Evolutionary conservation across 2,113 vertebrate species (phyloP).

Genomic region (sheep (Ovis aries)): ARS-UI_Ramb_v3.0 NC_056059.1:10467001-10467500

Average conservation of each 20-base stretch:
- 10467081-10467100: background rate
- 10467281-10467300: background rate
- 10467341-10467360: background rate
- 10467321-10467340: background rate
- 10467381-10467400: background rate
- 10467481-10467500: background rate
- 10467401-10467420: background rate
- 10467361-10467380: rapidly evolving
- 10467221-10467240: background rate
- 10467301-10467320: background rate
- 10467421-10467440: background rate
- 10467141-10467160: background rate
- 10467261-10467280: background rate
- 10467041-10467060: background rate
- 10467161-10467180: background rate
- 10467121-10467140: background rate
- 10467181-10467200: background rate
- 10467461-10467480: background rate
- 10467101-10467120: background rate
- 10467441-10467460: background rate
- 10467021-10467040: background rate
- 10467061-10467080: background rate
- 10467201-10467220: background rate
- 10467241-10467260: background rate
- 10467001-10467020: background rate